phyloP scores from a whole-genome alignment of 92 coral and sea anemone genomes.

The Porites lobata region DNA sequence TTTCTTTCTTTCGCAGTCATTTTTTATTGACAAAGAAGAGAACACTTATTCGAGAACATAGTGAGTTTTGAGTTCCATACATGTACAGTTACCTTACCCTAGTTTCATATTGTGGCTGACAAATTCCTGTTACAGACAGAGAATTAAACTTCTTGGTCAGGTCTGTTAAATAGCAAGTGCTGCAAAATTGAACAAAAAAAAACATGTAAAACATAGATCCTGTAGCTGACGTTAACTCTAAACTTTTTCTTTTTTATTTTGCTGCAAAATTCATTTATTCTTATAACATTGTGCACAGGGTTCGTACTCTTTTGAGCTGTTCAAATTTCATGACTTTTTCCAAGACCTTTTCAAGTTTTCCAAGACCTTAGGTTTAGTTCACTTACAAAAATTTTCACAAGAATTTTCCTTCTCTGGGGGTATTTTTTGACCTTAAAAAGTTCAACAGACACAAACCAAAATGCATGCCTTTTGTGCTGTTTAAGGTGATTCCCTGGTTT shows the following conservation, averaged over 20 bases:
- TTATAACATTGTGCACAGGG: background rate
- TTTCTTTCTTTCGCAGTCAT: no score
- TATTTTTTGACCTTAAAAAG: no score
- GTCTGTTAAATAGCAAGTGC: slow-evolving; percentile 43
- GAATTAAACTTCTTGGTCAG: slow-evolving; percentile 71
- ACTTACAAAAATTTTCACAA: no score
- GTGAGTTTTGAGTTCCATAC: no score
- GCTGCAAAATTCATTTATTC: background rate
- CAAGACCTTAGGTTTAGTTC: background rate
- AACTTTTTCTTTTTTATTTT: no score
- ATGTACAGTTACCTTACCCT: slow-evolving; percentile 60
- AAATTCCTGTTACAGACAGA: slow-evolving; percentile 75
- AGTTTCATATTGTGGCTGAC: slow-evolving; percentile 76
- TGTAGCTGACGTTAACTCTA: background rate
- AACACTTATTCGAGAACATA: no score
- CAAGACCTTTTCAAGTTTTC: no score
- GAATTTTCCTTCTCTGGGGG: background rate
- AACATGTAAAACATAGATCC: no score
- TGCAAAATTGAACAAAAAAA: background rate
- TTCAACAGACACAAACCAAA: background rate
- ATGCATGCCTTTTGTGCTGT: background rate
- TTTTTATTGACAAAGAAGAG: no score
- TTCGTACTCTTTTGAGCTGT: no score
- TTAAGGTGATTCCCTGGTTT: no score
- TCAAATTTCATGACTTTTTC: no score